These are phyloP conservation scores for Myotis yumanensis DNA, from an alignment of 2,113 vertebrate species.

Conservation along the genomic window DNA sequence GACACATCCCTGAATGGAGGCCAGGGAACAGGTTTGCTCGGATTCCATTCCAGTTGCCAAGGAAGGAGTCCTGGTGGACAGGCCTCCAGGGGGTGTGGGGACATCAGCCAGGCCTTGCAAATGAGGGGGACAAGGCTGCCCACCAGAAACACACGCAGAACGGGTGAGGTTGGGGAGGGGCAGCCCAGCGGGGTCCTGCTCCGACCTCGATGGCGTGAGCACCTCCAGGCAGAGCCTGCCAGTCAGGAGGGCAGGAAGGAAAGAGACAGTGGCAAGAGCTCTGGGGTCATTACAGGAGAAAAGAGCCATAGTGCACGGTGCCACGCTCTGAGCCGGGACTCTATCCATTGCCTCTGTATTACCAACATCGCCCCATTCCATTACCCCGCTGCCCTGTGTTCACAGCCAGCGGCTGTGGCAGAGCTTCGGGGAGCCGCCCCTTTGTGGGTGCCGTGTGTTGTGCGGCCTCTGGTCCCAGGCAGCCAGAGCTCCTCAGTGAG, in stretches of 20 bases:
- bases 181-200: neutral
- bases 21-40: neutral
- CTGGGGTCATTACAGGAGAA: neutral
- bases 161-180: rapidly evolving
- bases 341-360: rapidly evolving
- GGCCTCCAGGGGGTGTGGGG: neutral
- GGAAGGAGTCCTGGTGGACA: neutral
- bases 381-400: rapidly evolving
- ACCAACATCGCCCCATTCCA: neutral
- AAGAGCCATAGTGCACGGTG: rapidly evolving
- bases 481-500: neutral
- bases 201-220: neutral
- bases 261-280: neutral
- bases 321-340: neutral
- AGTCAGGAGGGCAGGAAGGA: neutral
- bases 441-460: rapidly evolving
- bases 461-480: rapidly evolving
- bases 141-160: rapidly evolving
- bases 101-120: neutral
- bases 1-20: neutral
- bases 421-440: rapidly evolving
- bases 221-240: neutral
- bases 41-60: neutral
- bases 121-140: neutral
- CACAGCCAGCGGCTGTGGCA: neutral